Evolutionary conservation across 2,113 vertebrate species (phyloP).

Genomic region (Stegostoma tigrinum): DNA sequence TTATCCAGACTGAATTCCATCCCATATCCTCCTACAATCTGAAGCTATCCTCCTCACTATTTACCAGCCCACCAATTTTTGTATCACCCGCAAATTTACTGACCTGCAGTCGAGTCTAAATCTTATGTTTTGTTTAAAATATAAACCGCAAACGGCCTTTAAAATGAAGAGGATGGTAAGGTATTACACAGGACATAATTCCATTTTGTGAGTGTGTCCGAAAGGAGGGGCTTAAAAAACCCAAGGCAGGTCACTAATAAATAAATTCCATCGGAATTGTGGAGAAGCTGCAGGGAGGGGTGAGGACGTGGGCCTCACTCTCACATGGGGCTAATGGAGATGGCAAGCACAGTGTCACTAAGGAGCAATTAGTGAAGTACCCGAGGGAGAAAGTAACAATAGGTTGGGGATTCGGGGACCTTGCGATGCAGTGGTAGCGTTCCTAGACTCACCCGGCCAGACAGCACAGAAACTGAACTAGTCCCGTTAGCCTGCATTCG

Average conservation of each 20-base stretch:
- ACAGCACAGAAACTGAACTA: too few species aligned
- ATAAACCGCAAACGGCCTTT: background rate
- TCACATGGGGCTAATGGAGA: background rate
- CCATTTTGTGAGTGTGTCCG: background rate
- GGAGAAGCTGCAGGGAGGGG: background rate
- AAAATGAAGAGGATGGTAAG: background rate
- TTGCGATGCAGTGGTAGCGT: too few species aligned
- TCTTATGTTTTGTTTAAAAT: too few species aligned
- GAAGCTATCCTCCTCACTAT: too few species aligned
- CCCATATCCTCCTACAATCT: too few species aligned
- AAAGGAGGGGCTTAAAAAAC: background rate
- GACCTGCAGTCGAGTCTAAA: too few species aligned
- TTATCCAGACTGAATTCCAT: too few species aligned
- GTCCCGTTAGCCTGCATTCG: too few species aligned
- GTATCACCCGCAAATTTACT: too few species aligned
- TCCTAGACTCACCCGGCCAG: too few species aligned
- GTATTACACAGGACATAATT: background rate
- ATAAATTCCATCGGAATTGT: background rate
- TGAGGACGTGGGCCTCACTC: background rate
- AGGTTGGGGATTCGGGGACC: background rate
- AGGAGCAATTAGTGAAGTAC: background rate
- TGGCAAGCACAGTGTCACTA: background rate
- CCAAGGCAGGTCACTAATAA: too few species aligned
- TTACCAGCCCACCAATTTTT: too few species aligned
- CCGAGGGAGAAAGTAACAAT: background rate